Conservation (phyloP, 2,888 invertebrate species). For the Tetramorium bicarinatum region DNA sequence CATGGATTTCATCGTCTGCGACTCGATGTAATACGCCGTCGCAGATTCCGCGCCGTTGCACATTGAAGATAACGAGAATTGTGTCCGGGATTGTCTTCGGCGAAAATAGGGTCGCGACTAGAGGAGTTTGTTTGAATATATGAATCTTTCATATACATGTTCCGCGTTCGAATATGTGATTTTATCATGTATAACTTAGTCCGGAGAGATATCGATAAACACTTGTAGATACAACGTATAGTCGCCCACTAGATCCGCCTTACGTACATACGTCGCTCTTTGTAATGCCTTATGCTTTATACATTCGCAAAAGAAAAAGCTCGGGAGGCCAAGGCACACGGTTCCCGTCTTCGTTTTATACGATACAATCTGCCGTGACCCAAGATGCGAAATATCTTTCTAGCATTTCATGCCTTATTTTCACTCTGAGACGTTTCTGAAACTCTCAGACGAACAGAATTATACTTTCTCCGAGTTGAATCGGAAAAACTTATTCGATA, state of each 20-base stretch:
- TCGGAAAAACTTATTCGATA: not conserved
- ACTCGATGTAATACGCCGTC: constrained; percentile 21
- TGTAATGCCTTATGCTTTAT: constrained; percentile 51
- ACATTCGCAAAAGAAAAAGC: constrained; percentile 33
- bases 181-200: constrained; percentile 46
- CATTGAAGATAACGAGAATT: constrained; percentile 55
- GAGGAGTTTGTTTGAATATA: constrained; percentile 60
- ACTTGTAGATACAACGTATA: constrained; percentile 52
- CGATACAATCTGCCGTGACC: constrained; percentile 33
- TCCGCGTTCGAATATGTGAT: constrained; percentile 49
- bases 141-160: constrained; percentile 60
- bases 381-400: constrained; percentile 20
- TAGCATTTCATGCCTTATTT: constrained; percentile 18
- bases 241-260: constrained; percentile 41
- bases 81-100: constrained; percentile 53
- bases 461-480: not conserved
- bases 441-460: constrained; percentile 14
- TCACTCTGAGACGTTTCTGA: not conserved
- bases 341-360: constrained; percentile 7
- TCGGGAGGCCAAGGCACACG: not conserved
- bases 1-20: constrained; percentile 43
- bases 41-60: constrained; percentile 45
- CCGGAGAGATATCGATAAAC: constrained; percentile 54
- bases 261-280: constrained; percentile 17
- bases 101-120: constrained; percentile 44